Evolutionary conservation across 2,888 invertebrate species (phyloP), one percentile per base, ranked within the genome.

Genomic region (Pristionchus mayeri): DNA sequence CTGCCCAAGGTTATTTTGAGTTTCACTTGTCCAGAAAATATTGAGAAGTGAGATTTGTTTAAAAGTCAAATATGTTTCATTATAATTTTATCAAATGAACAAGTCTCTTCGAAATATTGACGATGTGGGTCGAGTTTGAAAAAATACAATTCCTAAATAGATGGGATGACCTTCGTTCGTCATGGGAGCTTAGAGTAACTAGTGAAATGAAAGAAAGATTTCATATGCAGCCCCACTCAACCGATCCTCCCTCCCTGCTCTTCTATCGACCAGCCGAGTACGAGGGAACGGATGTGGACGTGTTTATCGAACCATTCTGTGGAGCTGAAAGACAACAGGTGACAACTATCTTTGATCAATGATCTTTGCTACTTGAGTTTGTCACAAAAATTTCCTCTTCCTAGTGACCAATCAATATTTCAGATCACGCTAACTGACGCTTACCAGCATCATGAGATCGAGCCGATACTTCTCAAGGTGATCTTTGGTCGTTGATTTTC

Each of bases 261-360:
- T 52, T 89, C 63, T 30, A 84, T 7, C 80, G 87, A 2, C 81
- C 85, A 0, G 27, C 82, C 0, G 24, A 85, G 11, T 88, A 86
- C 67, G 67, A 84, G 11, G 76, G 79, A 18, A 81, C 86, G 50
- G 86, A 87, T 44, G 57, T 91, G 13, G 85, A 88, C n/a, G 86
- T 91, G 3, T 88, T 88, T 82, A 79, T 91, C 9, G 91, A 91
- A 76, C 90, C 89, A n/a, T 89, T 92, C 71, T 91, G 91, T 85
- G 87, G 88, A n/a, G 82, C 83, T 24, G 86, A 86, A n/a, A 85
- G 60, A n/a, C 34, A 81, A 13, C 79, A 87, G 75, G 82, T 89
- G n/a, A 82, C 50, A 16, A 50, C 6, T n/a, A n/a, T 4, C 78
- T 6, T 27, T 40, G 40, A 40, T 48, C n/a, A n/a, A n/a, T 50